A percentile compares a stretch with the other conserved stretches of the same genome.
phyloP scores from a whole-genome alignment of 2,113 vertebrate genomes.

The Ctenodactylus gundi region DNA sequence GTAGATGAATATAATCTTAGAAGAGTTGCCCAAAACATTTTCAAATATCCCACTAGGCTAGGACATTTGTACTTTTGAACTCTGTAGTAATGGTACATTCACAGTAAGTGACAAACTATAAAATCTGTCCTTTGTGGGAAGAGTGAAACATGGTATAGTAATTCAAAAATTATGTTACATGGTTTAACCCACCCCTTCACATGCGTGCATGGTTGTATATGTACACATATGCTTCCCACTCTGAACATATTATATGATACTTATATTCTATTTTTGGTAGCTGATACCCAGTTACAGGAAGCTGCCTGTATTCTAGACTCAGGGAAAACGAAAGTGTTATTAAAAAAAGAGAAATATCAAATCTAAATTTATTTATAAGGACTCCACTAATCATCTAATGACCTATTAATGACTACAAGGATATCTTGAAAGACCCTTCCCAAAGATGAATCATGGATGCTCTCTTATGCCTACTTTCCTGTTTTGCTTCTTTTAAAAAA shows the following conservation, averaged over 20 bases:
- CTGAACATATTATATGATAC: not conserved
- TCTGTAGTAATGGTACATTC: not conserved
- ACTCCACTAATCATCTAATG: not conserved
- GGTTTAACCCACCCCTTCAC: not conserved
- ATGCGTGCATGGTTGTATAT: not conserved
- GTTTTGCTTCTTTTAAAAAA: not conserved
- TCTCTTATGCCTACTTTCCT: not conserved
- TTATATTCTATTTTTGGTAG: not conserved
- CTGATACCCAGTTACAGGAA: not conserved
- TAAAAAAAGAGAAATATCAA: not conserved
- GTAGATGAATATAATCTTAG: slow-evolving; percentile 37
- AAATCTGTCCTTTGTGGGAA: slow-evolving; percentile 12
- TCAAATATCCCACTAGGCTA: not conserved
- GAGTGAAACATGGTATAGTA: not conserved
- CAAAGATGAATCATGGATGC: not conserved
- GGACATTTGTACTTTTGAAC: slow-evolving; percentile 53
- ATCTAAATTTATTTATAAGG: not conserved
- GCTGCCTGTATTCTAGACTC: not conserved
- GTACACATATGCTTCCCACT: not conserved
- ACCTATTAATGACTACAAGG: not conserved
- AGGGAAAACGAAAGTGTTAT: not conserved
- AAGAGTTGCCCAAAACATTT: slow-evolving; percentile 43
- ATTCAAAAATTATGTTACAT: not conserved
- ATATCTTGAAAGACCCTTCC: not conserved
- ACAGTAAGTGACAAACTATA: not conserved